Evolutionary conservation across 2,797 vertebrate species (phyloP), one percentile per base, ranked within the genome.

Genomic region (Fringilla coelebs): DNA sequence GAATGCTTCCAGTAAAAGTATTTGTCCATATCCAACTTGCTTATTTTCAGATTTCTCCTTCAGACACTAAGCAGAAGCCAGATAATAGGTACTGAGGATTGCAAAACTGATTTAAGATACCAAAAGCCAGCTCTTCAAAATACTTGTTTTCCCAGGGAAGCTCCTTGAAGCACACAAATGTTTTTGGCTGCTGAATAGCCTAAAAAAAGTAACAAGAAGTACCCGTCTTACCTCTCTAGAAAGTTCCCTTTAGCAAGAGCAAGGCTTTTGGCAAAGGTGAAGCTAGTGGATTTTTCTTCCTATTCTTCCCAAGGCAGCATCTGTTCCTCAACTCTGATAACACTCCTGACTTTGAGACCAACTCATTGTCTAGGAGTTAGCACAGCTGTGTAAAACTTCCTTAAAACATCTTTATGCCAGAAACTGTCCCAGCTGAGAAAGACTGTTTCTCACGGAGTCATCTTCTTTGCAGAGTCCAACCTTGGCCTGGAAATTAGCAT

Each of bases 401-500:
- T 20, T 74, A 65, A 82, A 89, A 72, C 49, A 63, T 48, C 34
- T 58, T 67, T 60, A 58, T 0, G 0, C 17, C 20, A 52, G 54
- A 38, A 92, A 22, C 75, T 90, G 57, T 82, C 57, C 41, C n/a
- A 77, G 20, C 36, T 65, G 28, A 73, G 55, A 51, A 80, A 65
- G 24, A 40, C 14, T 43, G 54, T 83, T 91, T 88, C 87, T 94
- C 78, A 96, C 32, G 13, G 17, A 74, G 21, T 93, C 68, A 31
- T 90, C 90, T 96, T 96, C 91, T 85, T 94, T 96, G 86, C 98
- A 99, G 99, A 99, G 89, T 99, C 98, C 90, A 99, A 99, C 92
- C 98, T 99, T 40, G 99, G 99, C 90, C 97, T 99, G 98, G 99
- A 99, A 98, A 99, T 99, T 94, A 99, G 99, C 49, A 99, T 99